These are phyloP conservation scores for Tachina fera DNA, from an alignment of 2,888 invertebrate genomes.

Conservation along the genomic window DNA sequence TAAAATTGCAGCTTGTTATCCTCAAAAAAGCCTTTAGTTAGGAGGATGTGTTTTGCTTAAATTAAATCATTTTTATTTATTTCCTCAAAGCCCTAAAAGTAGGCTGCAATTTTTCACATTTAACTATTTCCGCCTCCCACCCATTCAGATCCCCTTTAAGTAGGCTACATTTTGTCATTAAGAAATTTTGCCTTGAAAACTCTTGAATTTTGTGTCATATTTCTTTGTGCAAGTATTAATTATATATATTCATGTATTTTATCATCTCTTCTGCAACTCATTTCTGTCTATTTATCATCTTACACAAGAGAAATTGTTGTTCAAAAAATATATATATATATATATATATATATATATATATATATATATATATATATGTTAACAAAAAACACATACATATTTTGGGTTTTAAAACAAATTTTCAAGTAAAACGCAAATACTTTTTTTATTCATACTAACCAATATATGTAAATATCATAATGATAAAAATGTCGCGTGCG, in stretches of 20 bases:
- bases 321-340: not conserved
- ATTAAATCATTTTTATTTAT: not conserved
- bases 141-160: not conserved
- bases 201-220: not conserved
- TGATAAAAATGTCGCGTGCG: too few species aligned
- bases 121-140: not conserved
- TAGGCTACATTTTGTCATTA: constrained; percentile 1
- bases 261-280: constrained; percentile 13
- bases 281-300: constrained; percentile 39
- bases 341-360: too few species aligned
- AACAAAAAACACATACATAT: too few species aligned
- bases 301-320: constrained; percentile 13
- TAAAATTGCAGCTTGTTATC: too few species aligned
- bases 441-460: too few species aligned
- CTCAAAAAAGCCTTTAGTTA: too few species aligned
- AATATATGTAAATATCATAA: too few species aligned
- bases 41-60: not conserved
- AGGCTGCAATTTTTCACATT: not conserved
- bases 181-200: not conserved
- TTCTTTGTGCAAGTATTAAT: not conserved
- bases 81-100: not conserved
- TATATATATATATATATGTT: too few species aligned
- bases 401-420: too few species aligned
- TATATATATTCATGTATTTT: constrained; percentile 23
- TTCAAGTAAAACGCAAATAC: too few species aligned